Evolutionary conservation across 2,797 vertebrate species (phyloP), one percentile per base, ranked within the genome.

Genomic region (Hydrolagus colliei): DNA sequence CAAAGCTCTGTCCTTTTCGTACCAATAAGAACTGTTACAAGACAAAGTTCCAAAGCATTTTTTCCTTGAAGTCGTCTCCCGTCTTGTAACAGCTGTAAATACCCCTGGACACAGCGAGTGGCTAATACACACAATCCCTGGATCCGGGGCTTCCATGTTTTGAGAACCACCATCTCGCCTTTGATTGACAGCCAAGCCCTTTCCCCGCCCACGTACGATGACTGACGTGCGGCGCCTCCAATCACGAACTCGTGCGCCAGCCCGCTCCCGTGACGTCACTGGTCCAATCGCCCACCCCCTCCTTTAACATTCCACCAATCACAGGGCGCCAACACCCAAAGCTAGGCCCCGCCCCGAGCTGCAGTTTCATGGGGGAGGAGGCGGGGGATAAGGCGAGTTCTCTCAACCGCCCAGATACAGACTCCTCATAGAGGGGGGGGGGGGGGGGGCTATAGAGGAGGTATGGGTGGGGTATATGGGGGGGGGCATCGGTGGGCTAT

Each of bases 311-410:
- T 20, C 52, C 3, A 32, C 78, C 62, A 80, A 80, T 80, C 22
- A 35, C 78, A 14, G 9, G 12, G 78, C 67, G 78, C 78, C 78
- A 22, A 80, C 78, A 80, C 78, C 78, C 78, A 65, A 65, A 32
- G 16, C 22, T 22, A 63, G 62, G 78, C 78, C 41, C 41, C 41
- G 41, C 41, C 41, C 41, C 41, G 41, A 52, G 41, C 3, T 3
- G 41, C 41, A 52, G 41, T 52, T 52, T 52, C 41, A 52, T 52
- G 41, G 41, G 27, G 27, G 27, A 27, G 27, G 27, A 27, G 27
- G 27, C 27, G 27, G 27, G 27, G 27, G 27, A 27, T 27, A 27
- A 27, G 27, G 27, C 27, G 27, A 27, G 1, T 27, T 27, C 27
- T 27, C 27, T 27, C 27, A 27, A 27, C 27, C 27, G 27, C 27